Percentiles rank a stretch among this genome's conserved stretches.
Conservation (phyloP, 2,888 invertebrate genomes). For the Drosophila planitibia region DNA sequence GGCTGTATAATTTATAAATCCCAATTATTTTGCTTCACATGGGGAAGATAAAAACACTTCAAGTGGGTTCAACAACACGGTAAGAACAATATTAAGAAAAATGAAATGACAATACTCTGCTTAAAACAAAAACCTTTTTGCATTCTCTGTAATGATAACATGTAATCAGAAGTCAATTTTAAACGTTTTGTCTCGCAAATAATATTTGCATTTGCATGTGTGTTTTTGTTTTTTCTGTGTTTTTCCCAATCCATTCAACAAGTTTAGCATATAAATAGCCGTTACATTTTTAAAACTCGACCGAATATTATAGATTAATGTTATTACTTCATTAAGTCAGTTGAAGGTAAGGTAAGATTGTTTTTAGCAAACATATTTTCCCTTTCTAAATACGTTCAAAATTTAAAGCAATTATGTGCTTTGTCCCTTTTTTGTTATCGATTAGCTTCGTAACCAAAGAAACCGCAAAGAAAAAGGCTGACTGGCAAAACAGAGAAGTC, state of each 20-base stretch:
- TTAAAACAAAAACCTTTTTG: not conserved
- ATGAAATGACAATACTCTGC: not conserved
- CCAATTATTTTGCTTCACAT: not conserved
- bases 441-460: not conserved
- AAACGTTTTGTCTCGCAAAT: not conserved
- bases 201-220: not conserved
- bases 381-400: not conserved
- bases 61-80: not conserved
- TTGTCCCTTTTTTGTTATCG: not conserved
- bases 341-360: no score
- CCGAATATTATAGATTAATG: not conserved
- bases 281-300: not conserved
- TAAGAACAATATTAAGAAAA: not conserved
- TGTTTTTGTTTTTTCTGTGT: not conserved
- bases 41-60: not conserved
- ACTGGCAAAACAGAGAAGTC: not conserved
- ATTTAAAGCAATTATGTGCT: not conserved
- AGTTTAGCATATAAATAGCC: not conserved
- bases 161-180: not conserved
- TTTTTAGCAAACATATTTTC: not conserved
- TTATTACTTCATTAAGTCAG: not conserved
- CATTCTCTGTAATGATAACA: not conserved
- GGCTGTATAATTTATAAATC: slow-evolving; percentile 14
- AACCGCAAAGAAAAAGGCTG: not conserved
- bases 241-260: not conserved